Conservation (phyloP, 2,888 invertebrate species). For the Harpalus rubripes region DNA sequence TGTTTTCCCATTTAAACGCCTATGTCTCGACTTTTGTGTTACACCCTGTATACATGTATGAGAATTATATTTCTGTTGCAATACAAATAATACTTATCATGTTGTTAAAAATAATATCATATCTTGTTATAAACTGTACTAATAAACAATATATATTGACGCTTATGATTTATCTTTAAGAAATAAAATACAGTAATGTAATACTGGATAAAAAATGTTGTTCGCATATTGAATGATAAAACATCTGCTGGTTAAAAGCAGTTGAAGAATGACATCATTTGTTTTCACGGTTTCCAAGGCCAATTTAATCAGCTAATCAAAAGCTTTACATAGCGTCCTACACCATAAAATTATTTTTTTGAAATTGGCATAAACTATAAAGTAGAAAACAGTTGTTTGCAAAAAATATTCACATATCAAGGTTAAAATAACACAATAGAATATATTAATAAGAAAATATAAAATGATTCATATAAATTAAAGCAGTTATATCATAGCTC, state of each 20-base stretch:
- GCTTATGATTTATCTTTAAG: background rate
- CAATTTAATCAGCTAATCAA: constrained; percentile 34
- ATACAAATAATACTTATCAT: no score
- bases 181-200: background rate
- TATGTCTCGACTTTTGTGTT: no score
- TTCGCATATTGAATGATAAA: constrained; percentile 35
- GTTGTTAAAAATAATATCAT: no score
- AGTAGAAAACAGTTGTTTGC: background rate
- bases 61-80: background rate
- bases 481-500: no score
- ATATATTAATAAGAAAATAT: background rate
- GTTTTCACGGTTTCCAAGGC: constrained; percentile 41
- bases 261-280: constrained; percentile 52
- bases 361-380: background rate
- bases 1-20: no score
- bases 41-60: background rate
- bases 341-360: background rate
- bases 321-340: background rate
- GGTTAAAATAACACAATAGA: constrained; percentile 12
- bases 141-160: no score
- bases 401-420: constrained; percentile 29
- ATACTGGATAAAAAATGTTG: constrained; percentile 2
- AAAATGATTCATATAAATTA: no score
- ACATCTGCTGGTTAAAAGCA: constrained; percentile 39
- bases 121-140: no score